Evolutionary conservation across 1,140 invertebrate genomes (phyloP).

Genomic region (Lucilia sericata): DNA sequence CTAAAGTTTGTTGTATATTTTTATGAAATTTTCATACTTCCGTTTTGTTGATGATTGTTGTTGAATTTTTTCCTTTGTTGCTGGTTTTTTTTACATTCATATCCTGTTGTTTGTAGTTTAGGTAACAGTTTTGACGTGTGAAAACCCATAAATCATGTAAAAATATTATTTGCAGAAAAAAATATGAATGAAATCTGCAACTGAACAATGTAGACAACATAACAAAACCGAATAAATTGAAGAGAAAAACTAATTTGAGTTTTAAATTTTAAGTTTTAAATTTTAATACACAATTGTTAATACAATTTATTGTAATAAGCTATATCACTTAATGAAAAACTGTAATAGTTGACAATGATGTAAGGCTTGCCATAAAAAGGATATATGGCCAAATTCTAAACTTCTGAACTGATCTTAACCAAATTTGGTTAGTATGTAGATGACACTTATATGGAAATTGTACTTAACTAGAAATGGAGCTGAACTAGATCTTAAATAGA

Average conservation of each 20-base stretch:
- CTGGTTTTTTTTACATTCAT: constrained; percentile 13
- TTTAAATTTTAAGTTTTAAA: constrained; percentile 5
- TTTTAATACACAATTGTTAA: neutral
- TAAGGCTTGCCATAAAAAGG: too few species aligned
- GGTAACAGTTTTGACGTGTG: constrained; percentile 44
- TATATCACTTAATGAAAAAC: too few species aligned
- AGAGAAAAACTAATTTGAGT: neutral
- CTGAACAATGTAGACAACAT: neutral
- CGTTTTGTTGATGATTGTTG: constrained; percentile 42
- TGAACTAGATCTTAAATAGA: too few species aligned
- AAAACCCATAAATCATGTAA: constrained; percentile 43
- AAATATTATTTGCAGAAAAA: constrained; percentile 33
- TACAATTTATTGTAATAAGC: neutral
- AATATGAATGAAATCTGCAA: neutral
- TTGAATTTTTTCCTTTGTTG: neutral
- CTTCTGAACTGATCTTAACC: neutral
- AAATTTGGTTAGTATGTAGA: neutral
- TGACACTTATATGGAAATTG: neutral
- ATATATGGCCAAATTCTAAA: neutral
- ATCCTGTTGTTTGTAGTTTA: constrained; percentile 43
- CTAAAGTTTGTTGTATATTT: neutral
- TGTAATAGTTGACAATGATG: too few species aligned
- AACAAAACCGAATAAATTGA: neutral
- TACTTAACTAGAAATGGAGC: too few species aligned
- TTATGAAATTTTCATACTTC: constrained; percentile 42